Conservation (phyloP, 2,797 vertebrate genomes). For the Epinephelus malabaricus region DNA sequence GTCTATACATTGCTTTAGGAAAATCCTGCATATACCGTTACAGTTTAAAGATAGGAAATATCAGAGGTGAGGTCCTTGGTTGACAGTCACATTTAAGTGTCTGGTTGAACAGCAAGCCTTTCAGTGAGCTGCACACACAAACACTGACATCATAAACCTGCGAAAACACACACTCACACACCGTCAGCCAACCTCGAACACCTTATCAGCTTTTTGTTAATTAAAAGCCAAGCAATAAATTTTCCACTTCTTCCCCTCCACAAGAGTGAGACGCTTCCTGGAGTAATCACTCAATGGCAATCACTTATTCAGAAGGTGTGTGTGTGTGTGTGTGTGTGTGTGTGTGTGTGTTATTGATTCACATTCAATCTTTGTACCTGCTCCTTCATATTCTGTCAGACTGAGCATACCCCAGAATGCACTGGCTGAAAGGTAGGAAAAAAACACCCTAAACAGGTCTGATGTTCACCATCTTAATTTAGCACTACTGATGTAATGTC, state of each 20-base stretch:
- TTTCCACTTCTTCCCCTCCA: conserved; percentile 48
- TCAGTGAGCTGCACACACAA: conserved; percentile 20
- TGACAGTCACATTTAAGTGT: conserved; percentile 6
- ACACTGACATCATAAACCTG: conserved; percentile 5
- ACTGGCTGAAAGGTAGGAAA: not conserved
- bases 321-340: not conserved
- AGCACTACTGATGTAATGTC: too few species aligned
- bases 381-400: not conserved
- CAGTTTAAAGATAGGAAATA: not conserved
- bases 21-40: not conserved
- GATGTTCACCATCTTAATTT: not conserved
- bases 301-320: conserved; percentile 48
- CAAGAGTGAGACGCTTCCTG: conserved; percentile 53
- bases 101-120: conserved; percentile 16
- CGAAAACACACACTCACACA: not conserved
- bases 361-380: conserved; percentile 4
- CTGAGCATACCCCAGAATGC: not conserved
- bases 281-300: conserved; percentile 54
- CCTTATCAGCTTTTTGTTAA: conserved; percentile 70
- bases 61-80: not conserved
- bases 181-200: conserved; percentile 30
- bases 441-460: not conserved
- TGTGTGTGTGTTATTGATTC: conserved; percentile 16
- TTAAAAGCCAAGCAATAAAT: conserved; percentile 62
- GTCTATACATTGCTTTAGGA: too few species aligned